phyloP scores from a whole-genome alignment of 1,140 invertebrate genomes.

The Drosophila persimilis region DNA sequence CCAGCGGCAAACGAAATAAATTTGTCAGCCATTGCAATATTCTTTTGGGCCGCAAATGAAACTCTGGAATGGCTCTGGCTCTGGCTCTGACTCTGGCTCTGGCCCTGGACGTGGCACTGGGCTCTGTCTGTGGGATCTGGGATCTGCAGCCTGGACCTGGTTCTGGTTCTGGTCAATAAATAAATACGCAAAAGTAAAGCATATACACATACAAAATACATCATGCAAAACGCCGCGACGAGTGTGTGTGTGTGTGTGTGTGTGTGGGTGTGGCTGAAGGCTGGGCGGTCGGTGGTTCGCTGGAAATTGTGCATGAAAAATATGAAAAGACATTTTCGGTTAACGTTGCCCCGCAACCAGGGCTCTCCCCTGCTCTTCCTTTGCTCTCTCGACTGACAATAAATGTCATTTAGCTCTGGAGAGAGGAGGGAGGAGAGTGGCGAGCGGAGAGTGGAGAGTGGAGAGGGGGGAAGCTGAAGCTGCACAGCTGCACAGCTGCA shows the following conservation, averaged over 20 bases:
- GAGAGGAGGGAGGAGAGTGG: too few species aligned
- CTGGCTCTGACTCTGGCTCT: neutral
- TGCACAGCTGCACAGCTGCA: slow-evolving; percentile 24
- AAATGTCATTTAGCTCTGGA: slow-evolving; percentile 73
- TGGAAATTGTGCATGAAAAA: slow-evolving; percentile 76
- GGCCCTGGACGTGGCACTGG: slow-evolving; percentile 15
- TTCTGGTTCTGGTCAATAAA: slow-evolving; percentile 64
- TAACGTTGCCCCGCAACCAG: slow-evolving; percentile 42
- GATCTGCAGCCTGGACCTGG: slow-evolving; percentile 23
- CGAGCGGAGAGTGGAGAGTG: too few species aligned
- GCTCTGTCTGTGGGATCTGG: slow-evolving; percentile 9
- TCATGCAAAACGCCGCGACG: slow-evolving; percentile 23
- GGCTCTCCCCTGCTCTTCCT: slow-evolving; percentile 15
- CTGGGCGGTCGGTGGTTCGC: neutral
- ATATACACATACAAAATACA: slow-evolving; percentile 21
- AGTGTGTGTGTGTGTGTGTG: too few species aligned
- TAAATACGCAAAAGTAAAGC: slow-evolving; percentile 68
- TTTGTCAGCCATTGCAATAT: slow-evolving; percentile 79
- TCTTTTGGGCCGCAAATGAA: slow-evolving; percentile 59
- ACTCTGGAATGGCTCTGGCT: slow-evolving; percentile 21
- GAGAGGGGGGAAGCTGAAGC: too few species aligned
- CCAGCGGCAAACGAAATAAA: slow-evolving; percentile 73
- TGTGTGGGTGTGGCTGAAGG: too few species aligned
- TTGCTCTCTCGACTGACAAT: slow-evolving; percentile 61
- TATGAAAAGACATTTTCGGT: slow-evolving; percentile 74